Evolutionary conservation across 2,113 vertebrate genomes (phyloP), one percentile per base, ranked within the genome.

Genomic region (Colinus virginianus): DNA sequence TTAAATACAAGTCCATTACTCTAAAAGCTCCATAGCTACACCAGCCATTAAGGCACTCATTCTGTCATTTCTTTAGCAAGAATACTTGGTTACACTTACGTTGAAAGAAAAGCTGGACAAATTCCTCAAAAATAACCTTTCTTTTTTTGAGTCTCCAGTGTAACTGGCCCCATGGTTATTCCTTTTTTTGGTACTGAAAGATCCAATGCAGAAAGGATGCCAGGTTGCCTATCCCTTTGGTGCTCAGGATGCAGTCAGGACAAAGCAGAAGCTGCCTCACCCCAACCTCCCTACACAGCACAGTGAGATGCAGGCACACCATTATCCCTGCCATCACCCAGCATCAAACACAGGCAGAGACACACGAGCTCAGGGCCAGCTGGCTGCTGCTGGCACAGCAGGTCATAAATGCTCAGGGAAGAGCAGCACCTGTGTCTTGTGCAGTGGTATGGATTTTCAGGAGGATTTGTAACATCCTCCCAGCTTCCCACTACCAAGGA

Each of bases 121-220:
- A 76, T 46, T 22, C 59, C 49, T 63, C 17, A 18, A 49, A n/a
- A 84, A 42, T 0, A 0, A 13, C 40, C 14, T 88, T 46, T 69
- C 26, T 25, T 53, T 40, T 40, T 53, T 53, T 30, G 40, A 56
- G 25, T 87, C 55, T 38, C 21, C 3, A 22, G 32, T 59, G 42
- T 18, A 53, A 1, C 5, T 49, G 18, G 16, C 2, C 11, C 6
- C 34, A 13, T 0, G 1, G n/a, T 1, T 0, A 20, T 75, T 56
- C 71, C 36, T 38, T 16, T 45, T 36, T 66, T 84, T 28, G 13
- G 23, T 3, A 40, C 7, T 7, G 40, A 69, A 78, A 1, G 1
- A 70, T 46, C 48, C 9, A 48, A 61, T 21, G 26, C 49, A 79
- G 26, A 0, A 5, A 55, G 22, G 40, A 58, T 32, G 5, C 15